Evolutionary conservation across 2,797 vertebrate species (phyloP), one percentile per base, ranked within the genome.

Genomic region (Gephyroberyx darwinii): DNA sequence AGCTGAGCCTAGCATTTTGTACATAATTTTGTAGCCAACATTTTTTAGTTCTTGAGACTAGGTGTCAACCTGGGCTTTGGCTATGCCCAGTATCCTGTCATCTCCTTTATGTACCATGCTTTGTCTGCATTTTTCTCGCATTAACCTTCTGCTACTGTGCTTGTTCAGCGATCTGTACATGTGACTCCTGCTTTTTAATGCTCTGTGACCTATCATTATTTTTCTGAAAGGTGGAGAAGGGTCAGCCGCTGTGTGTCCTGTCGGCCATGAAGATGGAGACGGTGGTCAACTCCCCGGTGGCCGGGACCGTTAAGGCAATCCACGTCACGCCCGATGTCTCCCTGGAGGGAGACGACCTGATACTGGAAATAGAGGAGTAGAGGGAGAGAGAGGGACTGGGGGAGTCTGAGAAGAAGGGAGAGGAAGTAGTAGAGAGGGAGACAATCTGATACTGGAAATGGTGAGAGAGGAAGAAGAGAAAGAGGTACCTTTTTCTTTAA

Each of bases 211-310:
- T 50, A 5, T 65, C 26, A 43, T 35, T 57, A 0, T 43, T 1
- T 20, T 82, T 30, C 22, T 7, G 1, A 66, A 62, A 91, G 83
- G 94, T 98, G 79, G 92, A 94, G 87, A 98, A 98, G 84, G 96
- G 96, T 19, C 95, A 96, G 78, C 95, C 96, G 0, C 94, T 98
- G n/a, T 98, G 96, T 17, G 96, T 98, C 41, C 94, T 98, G 62
- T 97, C 96, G 0, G 96, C 97, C 86, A 98, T 98, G 97, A 98
- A 98, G 90, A 98, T 98, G 97, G 97, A 98, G 93, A 98, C 92
- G 0, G 95, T 98, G 89, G 97, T 98, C 84, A 98, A 97, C 68
- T 96, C 96, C 0, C 97, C 97, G 0, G 0, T 96, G 82, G 77
- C 89, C 0, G 97, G 97, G 41, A 96, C 92, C 0, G 37, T 98